These are phyloP conservation scores for Arbacia lixula DNA, from an alignment of 53 echinoderm and acorn worm species.

Conservation along the genomic window DNA sequence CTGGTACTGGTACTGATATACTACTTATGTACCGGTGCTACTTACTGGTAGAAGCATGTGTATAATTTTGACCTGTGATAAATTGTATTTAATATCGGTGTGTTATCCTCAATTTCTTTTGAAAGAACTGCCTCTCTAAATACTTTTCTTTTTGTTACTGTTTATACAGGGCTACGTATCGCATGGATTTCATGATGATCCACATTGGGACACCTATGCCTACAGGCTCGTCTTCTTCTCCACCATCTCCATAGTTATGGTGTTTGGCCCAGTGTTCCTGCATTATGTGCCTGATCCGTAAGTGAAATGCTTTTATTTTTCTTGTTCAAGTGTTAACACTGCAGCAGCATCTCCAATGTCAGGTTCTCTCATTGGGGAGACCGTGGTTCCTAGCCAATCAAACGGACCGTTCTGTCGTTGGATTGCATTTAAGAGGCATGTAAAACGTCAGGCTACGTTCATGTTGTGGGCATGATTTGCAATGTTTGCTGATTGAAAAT, in stretches of 20 bases:
- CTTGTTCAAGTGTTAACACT: neutral
- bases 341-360: neutral
- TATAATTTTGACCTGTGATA: too few relatives aligned
- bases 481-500: too few relatives aligned
- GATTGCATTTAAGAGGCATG: too few relatives aligned
- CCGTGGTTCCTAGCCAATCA: neutral
- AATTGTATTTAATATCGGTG: neutral
- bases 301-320: conserved; percentile 43
- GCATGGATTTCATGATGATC: conserved; percentile 75
- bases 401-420: too few relatives aligned
- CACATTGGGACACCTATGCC: conserved; percentile 64
- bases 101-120: neutral
- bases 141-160: neutral
- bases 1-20: too few relatives aligned
- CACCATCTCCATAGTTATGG: conserved; percentile 75
- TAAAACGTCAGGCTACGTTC: too few relatives aligned
- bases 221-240: conserved; percentile 75
- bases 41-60: too few relatives aligned
- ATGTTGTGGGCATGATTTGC: too few relatives aligned
- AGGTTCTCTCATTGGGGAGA: neutral
- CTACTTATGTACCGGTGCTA: too few relatives aligned
- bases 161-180: conserved; percentile 70
- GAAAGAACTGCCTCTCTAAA: neutral
- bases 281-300: conserved; percentile 91
- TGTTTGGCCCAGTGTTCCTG: conserved; percentile 68